Base-by-base conservation (phyloP, 2,888 invertebrate genomes). In the Acrobasis suavella region DNA sequence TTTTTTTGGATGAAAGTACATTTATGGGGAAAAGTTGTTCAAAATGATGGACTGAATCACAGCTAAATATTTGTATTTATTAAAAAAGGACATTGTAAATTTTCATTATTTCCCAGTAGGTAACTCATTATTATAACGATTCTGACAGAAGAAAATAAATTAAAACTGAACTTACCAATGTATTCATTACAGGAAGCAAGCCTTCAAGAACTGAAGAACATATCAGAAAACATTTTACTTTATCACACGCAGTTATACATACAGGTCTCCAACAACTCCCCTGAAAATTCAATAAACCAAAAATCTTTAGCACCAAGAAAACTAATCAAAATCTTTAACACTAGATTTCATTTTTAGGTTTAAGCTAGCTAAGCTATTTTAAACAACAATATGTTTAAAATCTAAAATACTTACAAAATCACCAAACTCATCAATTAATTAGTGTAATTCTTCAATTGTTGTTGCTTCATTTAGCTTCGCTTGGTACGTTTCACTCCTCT, bases 401-500 rank as follows among this genome's bases (percentile, higher is more conserved):
- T 46, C 22, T 3, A 6, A 12, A 55, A 42, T 56, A 56, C 56
- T 56, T 32, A 32, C 32, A 32, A 32, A n/a, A 14, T 42, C 22
- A 46, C 16, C 22, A 42, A 17, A 12, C 14, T 12, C n/a, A 12
- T 14, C 42, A 42, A 16, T 8, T 17, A 42, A 56, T 42, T 39
- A 17, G 14, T 46, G 56, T 22, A 46, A 7, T 17, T 56, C 56
- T 17, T 56, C 56, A 7, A 56, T 15, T 17, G 56, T 22, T 1
- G 56, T 32, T 52, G 37, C n/a, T n/a, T 52, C 3, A 3, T 52
- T 62, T 0, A 72, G 9, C 12, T 77, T 75, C 0, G 58, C 61
- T 9, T 67, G 55, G 32, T 67, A 73, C 3, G 69, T 71, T 1
- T 82, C 75, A 32, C 64, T 78, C 32, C 76, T 75, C 14, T 74